Conservation (phyloP, 2,797 vertebrate species). For the Alectoris magna region DNA sequence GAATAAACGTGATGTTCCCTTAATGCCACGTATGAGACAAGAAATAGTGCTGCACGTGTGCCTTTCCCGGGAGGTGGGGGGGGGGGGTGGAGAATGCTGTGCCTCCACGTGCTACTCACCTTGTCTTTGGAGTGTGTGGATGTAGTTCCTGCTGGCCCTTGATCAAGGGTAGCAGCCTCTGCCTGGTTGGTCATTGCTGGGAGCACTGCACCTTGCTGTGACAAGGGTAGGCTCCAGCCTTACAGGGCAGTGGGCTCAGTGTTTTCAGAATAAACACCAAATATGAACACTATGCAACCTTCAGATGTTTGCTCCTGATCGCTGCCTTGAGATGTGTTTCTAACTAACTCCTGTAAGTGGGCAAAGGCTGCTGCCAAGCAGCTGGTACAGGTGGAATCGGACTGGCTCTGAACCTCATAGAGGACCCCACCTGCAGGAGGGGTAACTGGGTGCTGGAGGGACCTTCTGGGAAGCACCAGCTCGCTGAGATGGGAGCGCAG, state of each 20-base stretch:
- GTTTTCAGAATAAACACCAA: neutral
- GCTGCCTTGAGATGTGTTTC: neutral
- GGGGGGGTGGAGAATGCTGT: too few species aligned
- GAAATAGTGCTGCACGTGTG: neutral
- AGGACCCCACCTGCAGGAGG: neutral
- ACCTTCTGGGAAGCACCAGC: neutral
- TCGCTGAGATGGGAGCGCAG: neutral
- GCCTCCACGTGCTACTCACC: accelerated
- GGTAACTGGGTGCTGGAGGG: neutral
- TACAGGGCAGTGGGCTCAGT: neutral
- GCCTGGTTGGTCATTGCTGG: neutral
- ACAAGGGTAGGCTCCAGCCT: neutral
- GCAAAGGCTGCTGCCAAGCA: neutral
- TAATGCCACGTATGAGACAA: neutral
- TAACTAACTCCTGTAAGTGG: neutral
- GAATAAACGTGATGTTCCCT: neutral
- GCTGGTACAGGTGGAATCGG: neutral
- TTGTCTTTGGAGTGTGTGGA: neutral
- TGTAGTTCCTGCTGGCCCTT: neutral
- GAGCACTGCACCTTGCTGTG: neutral
- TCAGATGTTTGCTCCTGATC: neutral
- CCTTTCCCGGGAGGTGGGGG: accelerated
- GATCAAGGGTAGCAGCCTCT: neutral
- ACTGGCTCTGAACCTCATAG: neutral
- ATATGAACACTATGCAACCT: neutral